Base-by-base conservation (phyloP, 2,113 vertebrate species). In the Coptodon bakossiorum region DNA sequence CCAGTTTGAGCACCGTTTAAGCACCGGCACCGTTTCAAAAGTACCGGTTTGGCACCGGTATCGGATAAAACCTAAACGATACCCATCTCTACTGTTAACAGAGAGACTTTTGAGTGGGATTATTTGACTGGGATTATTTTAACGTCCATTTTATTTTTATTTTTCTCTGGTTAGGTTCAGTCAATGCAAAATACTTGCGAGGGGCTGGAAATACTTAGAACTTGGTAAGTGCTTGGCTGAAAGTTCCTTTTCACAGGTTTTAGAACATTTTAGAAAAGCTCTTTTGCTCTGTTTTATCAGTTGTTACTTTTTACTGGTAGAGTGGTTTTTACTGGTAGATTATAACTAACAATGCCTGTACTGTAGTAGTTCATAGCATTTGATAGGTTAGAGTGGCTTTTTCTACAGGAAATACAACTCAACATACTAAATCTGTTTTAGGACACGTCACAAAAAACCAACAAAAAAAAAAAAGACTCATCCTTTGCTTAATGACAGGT, bases 371-470 rank as follows among this genome's bases (percentile, higher is more conserved):
- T 66, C 19, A 66, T 1, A 38, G 10, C 1, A 38, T n/a, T 38
- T 38, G 4, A n/a, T 68, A 68, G 4, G 34, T 68, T 38, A 68
- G 19, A 38, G 4, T 68, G 3, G 61, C 61, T 22, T 68, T 68
- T 38, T 38, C 61, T 68, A 13, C 34, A 66, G 34, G 10, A 8
- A n/a, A 66, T 63, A 3, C 4, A 66, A 66, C 61, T 66, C 61
- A 66, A 36, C 17, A 36, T 66, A 36, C 9, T 66, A 66, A 66
- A 36, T 66, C 36, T n/a, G 10, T n/a, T 66, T 66, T 12, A 36
- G 31, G 61, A 11, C 2, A 1, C 2, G 0, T n/a, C 31, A 63
- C 59, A 63, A 5, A 36, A 19, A 3, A 19, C 1, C 13, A 48
- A 3, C 5, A 17, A 61, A 3, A 17, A 31, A 5, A 10, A 19